A percentile compares a stretch with the other conserved stretches of the same genome.
Evolutionary conservation across 2,113 vertebrate genomes (phyloP).

Genomic region (Scartelaos histophorus): DNA sequence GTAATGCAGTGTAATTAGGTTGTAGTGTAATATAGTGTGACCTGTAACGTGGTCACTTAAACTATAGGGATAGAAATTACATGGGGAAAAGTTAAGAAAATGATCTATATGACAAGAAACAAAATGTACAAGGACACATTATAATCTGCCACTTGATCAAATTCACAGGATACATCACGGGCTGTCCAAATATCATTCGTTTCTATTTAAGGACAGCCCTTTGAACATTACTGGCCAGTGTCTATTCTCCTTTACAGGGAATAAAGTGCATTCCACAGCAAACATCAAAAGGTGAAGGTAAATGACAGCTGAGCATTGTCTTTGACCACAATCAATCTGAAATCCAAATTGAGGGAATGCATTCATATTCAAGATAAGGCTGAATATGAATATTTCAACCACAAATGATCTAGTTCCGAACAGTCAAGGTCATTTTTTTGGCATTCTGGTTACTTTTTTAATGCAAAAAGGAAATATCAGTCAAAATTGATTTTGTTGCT

Average conservation of each 20-base stretch:
- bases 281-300: conserved; percentile 2
- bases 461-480: conserved; percentile 28
- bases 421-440: conserved; percentile 55
- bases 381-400: conserved; percentile 30
- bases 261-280: conserved; percentile 45
- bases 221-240: not conserved
- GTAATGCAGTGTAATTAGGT: not conserved
- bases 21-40: not conserved
- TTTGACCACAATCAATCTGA: conserved; percentile 30
- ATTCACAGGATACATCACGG: not conserved
- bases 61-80: not conserved
- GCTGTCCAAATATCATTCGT: not conserved
- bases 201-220: not conserved
- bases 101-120: not conserved
- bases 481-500: conserved; percentile 35
- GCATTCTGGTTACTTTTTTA: not conserved
- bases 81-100: not conserved
- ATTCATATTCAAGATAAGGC: conserved; percentile 36
- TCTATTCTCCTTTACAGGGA: conserved; percentile 23
- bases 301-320: conserved; percentile 18
- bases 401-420: conserved; percentile 50
- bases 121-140: not conserved
- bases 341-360: conserved; percentile 37
- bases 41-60: no score
- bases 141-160: no score